These are phyloP conservation scores for Smittia aterrima DNA, from an alignment of 2,888 invertebrate species.

Conservation along the genomic window DNA sequence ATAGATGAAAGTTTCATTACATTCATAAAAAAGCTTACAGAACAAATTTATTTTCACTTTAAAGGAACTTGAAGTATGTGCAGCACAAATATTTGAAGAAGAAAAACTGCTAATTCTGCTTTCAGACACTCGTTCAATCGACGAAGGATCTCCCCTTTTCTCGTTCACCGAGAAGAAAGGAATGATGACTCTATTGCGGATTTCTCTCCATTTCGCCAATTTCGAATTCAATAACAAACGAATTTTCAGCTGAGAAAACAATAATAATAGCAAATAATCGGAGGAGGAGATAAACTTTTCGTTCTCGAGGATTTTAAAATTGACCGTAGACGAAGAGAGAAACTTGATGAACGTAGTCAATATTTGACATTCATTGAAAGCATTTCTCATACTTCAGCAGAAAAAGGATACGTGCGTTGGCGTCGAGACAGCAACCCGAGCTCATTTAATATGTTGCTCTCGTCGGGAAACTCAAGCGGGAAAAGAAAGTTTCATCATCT, in stretches of 20 bases:
- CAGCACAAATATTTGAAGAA: slow-evolving; percentile 38
- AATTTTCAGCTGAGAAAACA: slow-evolving; percentile 14
- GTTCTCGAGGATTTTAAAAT: background rate
- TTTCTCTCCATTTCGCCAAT: background rate
- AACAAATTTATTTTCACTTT: slow-evolving; percentile 30
- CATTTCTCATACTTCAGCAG: background rate
- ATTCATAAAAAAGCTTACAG: no score
- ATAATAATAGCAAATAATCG: slow-evolving; percentile 26
- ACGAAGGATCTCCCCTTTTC: no score
- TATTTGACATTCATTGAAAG: slow-evolving; percentile 11
- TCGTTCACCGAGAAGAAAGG: background rate
- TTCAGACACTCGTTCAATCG: background rate
- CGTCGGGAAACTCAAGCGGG: background rate
- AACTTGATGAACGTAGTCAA: background rate
- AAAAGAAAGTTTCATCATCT: slow-evolving; percentile 28
- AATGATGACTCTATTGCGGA: slow-evolving; percentile 30
- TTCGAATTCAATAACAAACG: slow-evolving; percentile 26
- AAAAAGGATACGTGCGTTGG: background rate
- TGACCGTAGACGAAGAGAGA: background rate
- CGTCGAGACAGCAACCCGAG: background rate
- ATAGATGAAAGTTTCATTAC: no score
- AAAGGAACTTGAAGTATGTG: background rate
- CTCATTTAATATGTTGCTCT: slow-evolving; percentile 39
- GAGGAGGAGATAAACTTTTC: slow-evolving; percentile 4
- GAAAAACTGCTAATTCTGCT: slow-evolving; percentile 34